Evolutionary conservation across 2,113 vertebrate species (phyloP), one percentile per base, ranked within the genome.

Genomic region (Tetrax tetrax): DNA sequence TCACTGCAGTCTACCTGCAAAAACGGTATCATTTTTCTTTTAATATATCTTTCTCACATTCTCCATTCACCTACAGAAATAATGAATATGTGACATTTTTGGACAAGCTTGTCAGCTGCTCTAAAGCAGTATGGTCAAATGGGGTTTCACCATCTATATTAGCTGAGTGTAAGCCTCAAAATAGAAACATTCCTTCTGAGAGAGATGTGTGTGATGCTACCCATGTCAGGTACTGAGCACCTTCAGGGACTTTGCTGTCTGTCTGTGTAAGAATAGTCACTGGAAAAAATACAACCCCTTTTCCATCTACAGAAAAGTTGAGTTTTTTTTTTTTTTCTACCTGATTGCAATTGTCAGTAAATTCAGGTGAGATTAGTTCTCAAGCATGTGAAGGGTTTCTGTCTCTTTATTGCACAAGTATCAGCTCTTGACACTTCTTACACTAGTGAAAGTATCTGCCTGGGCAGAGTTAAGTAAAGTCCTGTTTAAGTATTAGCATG

Each of bases 1-100:
- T 96, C 96, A 9, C 93, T 95, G 92, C 96, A 97, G 74, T 97
- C 96, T 69, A 96, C 81, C 96, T 97, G 89, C 4, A 95, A 95
- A 81, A 33, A 81, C 2, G 33, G 22, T 47, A 27, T n/a, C 6
- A 43, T 57, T 93, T 89, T 43, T 25, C 23, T 88, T 61, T 65
- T 29, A 85, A 53, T 56, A 24, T 35, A 14, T 72, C 47, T 88
- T 87, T 82, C 47, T 45, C 70, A 59, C 22, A 6, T 27, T 60
- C 54, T 65, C 47, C 12, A 9, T 54, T 83, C 35, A 18, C 14
- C 41, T 87, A 37, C 59, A 64, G 23, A 70, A 60, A 51, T 20
- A 14, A 20, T 10, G 4, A 31, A 13, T 47, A 12, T 2, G 4
- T 14, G 2, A 6, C 3, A 1, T 37, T 53, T 79, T 27, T 72